Evolutionary conservation across 23 tunicate genomes (phyloP), one percentile per base, ranked within the genome.

Genomic region (Aplidium turbinatum): DNA sequence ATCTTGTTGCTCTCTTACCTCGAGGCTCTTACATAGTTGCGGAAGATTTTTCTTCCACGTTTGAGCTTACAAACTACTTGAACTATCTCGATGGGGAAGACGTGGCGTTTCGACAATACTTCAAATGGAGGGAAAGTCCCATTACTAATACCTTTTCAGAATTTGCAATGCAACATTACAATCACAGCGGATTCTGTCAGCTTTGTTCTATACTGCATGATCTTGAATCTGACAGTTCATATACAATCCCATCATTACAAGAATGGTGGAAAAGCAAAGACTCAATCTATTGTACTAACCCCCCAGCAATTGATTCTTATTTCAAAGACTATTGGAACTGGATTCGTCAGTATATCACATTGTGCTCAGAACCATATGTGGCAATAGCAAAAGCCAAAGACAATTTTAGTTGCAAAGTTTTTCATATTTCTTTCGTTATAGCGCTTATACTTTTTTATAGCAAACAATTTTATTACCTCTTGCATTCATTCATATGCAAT

Each of bases 31-130:
- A 18, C 27, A 35, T 65, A 3, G 36, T 65, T 36, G 9, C 38
- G 25, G 72, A 65, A 28, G 50, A 65, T 38, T 65, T 65, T 65
- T 48, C 28, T 2, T 65, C 72, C 28, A 3, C 72, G 3, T 65
- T 65, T 36, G 72, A 65, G 22, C 50, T 65, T 18, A 38, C 72
- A 38, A 65, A 65, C 23, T 65, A 65, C 50, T 6, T 65, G 2
- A 50, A 65, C 36, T 65, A 18, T 38, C 72, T 65, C 5, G 5
- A 35, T 65, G 3, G 20, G 4, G 27, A 65, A 6, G 72, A 65
- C 25, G 50, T 36, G 19, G 72, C 48, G 4, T 35, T 65, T 65
- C 4, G 5, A 3, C 50, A 65, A 65, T 65, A 65, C 28, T 18
- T 65, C 27, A 3, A 7, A 65, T 65, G 72, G 72, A 65, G 72